Base-by-base conservation (phyloP, 2,888 invertebrate species). In the Melangyna quadrimaculata region DNA sequence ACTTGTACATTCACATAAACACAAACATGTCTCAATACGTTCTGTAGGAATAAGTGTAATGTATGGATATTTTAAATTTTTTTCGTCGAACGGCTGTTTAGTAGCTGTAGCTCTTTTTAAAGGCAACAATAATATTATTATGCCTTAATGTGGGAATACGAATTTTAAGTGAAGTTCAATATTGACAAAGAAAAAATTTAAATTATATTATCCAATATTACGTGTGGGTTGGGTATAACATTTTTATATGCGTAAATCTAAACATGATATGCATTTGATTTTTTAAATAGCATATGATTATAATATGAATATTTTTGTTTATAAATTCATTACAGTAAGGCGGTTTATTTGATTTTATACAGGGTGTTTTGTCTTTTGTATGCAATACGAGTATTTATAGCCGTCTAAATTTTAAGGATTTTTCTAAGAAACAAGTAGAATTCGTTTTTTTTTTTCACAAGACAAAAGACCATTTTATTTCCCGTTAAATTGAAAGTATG, bases 111-210 rank as follows among this genome's bases (percentile, higher is more conserved):
- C 14, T n/a, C 4, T 24, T 27, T n/a, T 51, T 24, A 5, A 24
- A 24, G 12, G 22, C 4, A 7, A 14, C 3, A 4, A 24, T 8
- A 10, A 51, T 19, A 3, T 2, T 17, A 19, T 45, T 19, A 45
- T 19, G 45, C 2, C 22, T 14, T 12, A 12, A 14, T 53, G 27
- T 27, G 29, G 53, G 29, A 17, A 27, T 0, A 24, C 3, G 14
- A 9, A 24, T 37, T 59, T 59, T 37, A 22, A 59, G 14, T 24
- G 24, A 37, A 37, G 37, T 59, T 59, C 37, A 59, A 59, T 59
- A 59, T 59, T 59, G 59, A 59, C 59, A n/a, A 4, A 59, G 37
- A 22, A 9, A 19, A 59, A 59, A 37, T 40, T 59, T 35, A 59
- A 59, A 59, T 35, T 22, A 14, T 7, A 14, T 57, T 57, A 57